phyloP scores from a whole-genome alignment of 2,113 vertebrate species.

The rabbit (Oryctolagus cuniculus) region DNA sequence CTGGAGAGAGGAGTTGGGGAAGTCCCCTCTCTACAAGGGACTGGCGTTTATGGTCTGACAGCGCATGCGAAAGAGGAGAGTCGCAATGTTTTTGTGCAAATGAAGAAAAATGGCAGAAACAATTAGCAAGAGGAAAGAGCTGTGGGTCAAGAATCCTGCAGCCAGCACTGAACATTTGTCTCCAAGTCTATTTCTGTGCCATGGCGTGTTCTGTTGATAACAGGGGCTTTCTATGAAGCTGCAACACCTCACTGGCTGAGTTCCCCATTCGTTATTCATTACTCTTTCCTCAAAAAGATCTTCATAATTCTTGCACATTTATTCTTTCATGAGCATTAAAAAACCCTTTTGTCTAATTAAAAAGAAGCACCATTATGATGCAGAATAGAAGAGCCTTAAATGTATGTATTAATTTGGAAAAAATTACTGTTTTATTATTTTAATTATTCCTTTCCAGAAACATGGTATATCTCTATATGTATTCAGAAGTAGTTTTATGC shows the following conservation, averaged over 20 bases:
- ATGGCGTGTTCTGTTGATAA: neutral
- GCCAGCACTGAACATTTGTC: neutral
- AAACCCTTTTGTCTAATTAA: too few species aligned
- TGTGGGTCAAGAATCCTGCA: neutral
- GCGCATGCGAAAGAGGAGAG: neutral
- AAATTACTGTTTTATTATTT: too few species aligned
- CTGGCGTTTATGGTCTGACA: neutral
- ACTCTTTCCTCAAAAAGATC: slow-evolving; percentile 50
- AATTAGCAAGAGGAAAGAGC: neutral
- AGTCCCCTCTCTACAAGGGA: neutral
- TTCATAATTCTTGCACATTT: slow-evolving; percentile 50
- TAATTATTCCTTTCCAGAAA: too few species aligned
- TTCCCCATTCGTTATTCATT: slow-evolving; percentile 28
- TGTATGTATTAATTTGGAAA: too few species aligned
- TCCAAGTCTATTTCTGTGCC: neutral
- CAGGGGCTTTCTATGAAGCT: neutral
- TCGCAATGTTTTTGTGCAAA: neutral
- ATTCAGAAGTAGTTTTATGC: too few species aligned
- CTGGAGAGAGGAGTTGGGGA: neutral
- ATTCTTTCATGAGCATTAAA: too few species aligned
- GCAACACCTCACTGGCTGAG: neutral
- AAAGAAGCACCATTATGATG: too few species aligned
- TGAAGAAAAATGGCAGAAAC: slow-evolving; percentile 2
- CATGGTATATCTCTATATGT: too few species aligned
- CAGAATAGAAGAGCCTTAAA: too few species aligned